Evolutionary conservation across 30 jellyfish, hydroid and myxozoan genomes (phyloP), one percentile per base, ranked within the genome.

Genomic region (Pelagia noctiluca): DNA sequence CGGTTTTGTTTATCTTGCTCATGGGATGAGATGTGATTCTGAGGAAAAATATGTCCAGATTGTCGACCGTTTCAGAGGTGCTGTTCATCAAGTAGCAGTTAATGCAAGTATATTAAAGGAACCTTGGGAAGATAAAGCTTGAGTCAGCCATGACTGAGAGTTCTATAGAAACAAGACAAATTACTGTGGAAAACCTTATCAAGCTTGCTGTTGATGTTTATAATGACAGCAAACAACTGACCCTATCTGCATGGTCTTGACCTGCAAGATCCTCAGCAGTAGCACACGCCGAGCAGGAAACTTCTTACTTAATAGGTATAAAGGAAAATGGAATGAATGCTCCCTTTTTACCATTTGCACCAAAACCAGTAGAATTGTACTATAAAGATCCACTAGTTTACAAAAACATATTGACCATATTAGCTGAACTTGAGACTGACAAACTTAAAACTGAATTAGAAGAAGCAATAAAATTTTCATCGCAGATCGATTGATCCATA

Each of bases 281-380:
- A n/a, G n/a, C n/a, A n/a, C n/a, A n/a, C n/a, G n/a, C n/a, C n/a
- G n/a, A 34, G 24, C 66, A 18, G 82, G 68, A 66, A 66, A 66
- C 67, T 66, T 66, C 70, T 8, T 29, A 66, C 31, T 66, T n/a
- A n/a, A n/a, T n/a, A n/a, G n/a, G n/a, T n/a, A n/a, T 66, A 66
- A 66, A 66, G 80, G 80, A 66, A 67, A 66, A 66, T 66, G 80
- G 80, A 66, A 66, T 66, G 68, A 67, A 66, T 66, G 80, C 80
- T 13, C 80, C 80, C 31, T 66, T 66, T 13, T 26, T 26, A 11
- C 80, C 80, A 66, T 66, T 66, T 66, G 82, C 76, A 32, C 82
- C 82, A 69, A 69, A 3, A 31, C 3, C 76, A 2, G 2, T 47
- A 75, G 46, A 73, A n/a, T n/a, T n/a, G n/a, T n/a, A n/a, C n/a